phyloP scores from a whole-genome alignment of 1,140 invertebrate genomes.

The Pogonognathellus flavescens region DNA sequence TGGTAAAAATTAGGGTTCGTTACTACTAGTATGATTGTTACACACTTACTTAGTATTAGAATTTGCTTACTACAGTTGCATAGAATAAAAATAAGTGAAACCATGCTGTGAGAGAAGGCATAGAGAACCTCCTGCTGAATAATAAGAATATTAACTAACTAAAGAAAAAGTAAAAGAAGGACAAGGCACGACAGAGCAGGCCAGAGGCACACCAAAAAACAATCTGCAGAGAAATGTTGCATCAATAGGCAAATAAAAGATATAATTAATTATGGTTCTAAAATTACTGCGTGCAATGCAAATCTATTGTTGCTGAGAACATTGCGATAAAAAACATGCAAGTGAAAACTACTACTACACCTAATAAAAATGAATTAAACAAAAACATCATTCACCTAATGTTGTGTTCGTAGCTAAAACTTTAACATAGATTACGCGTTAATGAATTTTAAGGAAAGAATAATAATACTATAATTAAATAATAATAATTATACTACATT shows the following conservation, averaged over 20 bases:
- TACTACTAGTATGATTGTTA: too few relatives aligned
- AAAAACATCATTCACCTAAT: slow-evolving; percentile 47
- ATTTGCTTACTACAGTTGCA: too few relatives aligned
- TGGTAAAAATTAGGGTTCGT: too few relatives aligned
- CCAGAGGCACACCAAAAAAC: slow-evolving; percentile 7
- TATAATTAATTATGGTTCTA: slow-evolving; percentile 7
- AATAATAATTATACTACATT: too few relatives aligned
- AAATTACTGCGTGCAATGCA: background rate
- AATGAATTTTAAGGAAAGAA: background rate
- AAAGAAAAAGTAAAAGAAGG: background rate
- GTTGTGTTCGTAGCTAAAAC: slow-evolving; percentile 46
- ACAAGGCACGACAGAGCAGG: slow-evolving; percentile 25
- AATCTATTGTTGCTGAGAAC: background rate
- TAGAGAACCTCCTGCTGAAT: too few relatives aligned
- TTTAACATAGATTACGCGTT: slow-evolving; percentile 1
- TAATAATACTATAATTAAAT: too few relatives aligned
- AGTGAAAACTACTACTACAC: slow-evolving; percentile 4
- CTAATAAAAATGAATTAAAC: slow-evolving; percentile 40
- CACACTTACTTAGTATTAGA: too few relatives aligned
- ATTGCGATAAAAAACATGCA: background rate
- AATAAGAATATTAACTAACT: too few relatives aligned
- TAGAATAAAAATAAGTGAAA: too few relatives aligned
- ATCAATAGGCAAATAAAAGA: slow-evolving; percentile 15
- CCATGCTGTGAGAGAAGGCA: too few relatives aligned
- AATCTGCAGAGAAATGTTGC: background rate